Percentiles rank a stretch among this genome's conserved stretches.
These are phyloP conservation scores for Linyphia triangularis DNA, from an alignment of 2,888 invertebrate species.

Conservation along the genomic window DNA sequence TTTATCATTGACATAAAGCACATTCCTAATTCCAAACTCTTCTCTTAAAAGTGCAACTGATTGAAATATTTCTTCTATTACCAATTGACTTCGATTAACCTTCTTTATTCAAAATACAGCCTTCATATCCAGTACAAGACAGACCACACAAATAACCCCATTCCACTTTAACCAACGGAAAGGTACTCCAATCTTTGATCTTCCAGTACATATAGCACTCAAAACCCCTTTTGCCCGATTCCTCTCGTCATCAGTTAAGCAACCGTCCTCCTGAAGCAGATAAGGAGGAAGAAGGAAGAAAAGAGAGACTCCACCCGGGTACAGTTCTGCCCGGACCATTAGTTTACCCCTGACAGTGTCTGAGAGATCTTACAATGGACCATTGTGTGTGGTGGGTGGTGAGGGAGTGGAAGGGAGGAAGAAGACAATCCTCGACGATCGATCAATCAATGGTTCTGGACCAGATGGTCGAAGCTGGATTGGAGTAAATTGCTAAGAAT, in stretches of 20 bases:
- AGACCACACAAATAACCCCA: too few relatives aligned
- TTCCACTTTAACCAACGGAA: background rate
- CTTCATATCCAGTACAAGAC: background rate
- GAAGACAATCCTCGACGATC: slow-evolving; percentile 58
- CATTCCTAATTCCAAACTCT: too few relatives aligned
- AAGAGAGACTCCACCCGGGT: slow-evolving; percentile 23
- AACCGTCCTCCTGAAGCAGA: slow-evolving; percentile 26
- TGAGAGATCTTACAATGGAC: slow-evolving; percentile 50
- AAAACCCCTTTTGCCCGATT: slow-evolving; percentile 23
- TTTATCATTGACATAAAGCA: too few relatives aligned
- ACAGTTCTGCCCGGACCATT: slow-evolving; percentile 38
- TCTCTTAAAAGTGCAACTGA: too few relatives aligned
- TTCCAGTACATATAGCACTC: background rate
- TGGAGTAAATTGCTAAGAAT: slow-evolving; percentile 64
- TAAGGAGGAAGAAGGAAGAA: slow-evolving; percentile 15
- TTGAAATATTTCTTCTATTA: too few relatives aligned
- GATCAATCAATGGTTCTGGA: slow-evolving; percentile 64
- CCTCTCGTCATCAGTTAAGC: slow-evolving; percentile 53
- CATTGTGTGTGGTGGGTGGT: slow-evolving; percentile 14
- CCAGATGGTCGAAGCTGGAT: slow-evolving; percentile 63
- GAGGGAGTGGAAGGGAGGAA: background rate
- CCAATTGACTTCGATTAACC: too few relatives aligned
- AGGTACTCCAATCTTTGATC: slow-evolving; percentile 11
- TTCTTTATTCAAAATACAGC: too few relatives aligned
- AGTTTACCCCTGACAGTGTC: slow-evolving; percentile 53